phyloP scores from a whole-genome alignment of 2,797 vertebrate species.

The Pseudochirops cupreus region DNA sequence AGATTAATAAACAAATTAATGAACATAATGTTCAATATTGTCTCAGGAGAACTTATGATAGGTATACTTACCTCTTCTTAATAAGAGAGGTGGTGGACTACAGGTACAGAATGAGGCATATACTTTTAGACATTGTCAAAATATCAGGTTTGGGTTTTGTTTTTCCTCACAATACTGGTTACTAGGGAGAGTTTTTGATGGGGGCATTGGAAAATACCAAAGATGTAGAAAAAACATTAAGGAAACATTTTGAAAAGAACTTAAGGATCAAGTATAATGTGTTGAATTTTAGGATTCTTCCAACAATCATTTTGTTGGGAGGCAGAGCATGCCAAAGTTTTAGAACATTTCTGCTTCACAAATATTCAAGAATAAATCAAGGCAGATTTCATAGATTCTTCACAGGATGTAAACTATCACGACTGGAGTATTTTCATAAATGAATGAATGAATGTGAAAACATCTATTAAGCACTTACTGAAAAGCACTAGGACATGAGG shows the following conservation, averaged over 20 bases:
- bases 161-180: not conserved
- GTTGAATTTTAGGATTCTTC: constrained; percentile 37
- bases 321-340: constrained; percentile 40
- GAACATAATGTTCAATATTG: not conserved
- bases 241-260: not conserved
- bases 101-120: not conserved
- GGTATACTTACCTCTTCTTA: not conserved
- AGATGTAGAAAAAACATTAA: not conserved
- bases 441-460: constrained; percentile 53
- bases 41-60: not conserved
- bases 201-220: not conserved
- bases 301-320: constrained; percentile 49
- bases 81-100: not conserved
- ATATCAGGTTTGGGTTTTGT: constrained; percentile 39
- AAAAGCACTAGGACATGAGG: constrained; percentile 30
- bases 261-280: constrained; percentile 22
- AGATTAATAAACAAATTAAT: not conserved
- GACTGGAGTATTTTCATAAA: constrained; percentile 41
- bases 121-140: not conserved
- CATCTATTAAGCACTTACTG: not conserved
- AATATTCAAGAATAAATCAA: constrained; percentile 47
- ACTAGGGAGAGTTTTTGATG: not conserved
- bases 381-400: constrained; percentile 42
- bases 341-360: constrained; percentile 49
- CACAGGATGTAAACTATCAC: constrained; percentile 19